Conservation (phyloP, 1,140 invertebrate genomes). For the Berghia stephanieae region DNA sequence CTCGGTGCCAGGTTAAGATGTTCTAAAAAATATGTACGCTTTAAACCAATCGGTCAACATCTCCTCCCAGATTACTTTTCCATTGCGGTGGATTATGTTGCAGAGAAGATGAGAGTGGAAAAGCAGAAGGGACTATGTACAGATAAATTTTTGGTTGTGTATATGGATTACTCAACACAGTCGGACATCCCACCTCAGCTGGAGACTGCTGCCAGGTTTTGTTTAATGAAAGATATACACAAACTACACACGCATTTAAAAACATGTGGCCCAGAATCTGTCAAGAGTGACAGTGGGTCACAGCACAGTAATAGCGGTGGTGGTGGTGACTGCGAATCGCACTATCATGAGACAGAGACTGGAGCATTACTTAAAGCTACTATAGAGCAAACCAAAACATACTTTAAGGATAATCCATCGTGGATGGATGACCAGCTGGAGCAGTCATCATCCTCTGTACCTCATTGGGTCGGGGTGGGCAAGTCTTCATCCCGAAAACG, state of each 20-base stretch:
- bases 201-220: constrained; percentile 53
- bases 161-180: constrained; percentile 58
- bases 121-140: constrained; percentile 52
- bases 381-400: constrained; percentile 57
- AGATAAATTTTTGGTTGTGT: constrained; percentile 51
- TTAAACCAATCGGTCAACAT: constrained; percentile 44
- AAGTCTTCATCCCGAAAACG: constrained; percentile 45
- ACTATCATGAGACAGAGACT: constrained; percentile 52
- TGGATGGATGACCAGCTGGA: constrained; percentile 62
- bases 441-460: constrained; percentile 30
- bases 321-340: constrained; percentile 39
- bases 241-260: constrained; percentile 50
- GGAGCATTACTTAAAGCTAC: constrained; percentile 51
- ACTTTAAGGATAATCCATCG: constrained; percentile 52
- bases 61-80: constrained; percentile 61
- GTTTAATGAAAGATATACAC: constrained; percentile 58
- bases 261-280: constrained; percentile 44
- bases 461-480: constrained; percentile 11
- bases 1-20: constrained; percentile 58
- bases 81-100: constrained; percentile 61
- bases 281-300: constrained; percentile 38
- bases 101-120: constrained; percentile 60
- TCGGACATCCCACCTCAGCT: constrained; percentile 60
- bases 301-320: constrained; percentile 41
- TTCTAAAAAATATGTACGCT: constrained; percentile 55